Evolutionary conservation across 2,113 vertebrate species (phyloP).

Genomic region (Cromileptes altivelis): DNA sequence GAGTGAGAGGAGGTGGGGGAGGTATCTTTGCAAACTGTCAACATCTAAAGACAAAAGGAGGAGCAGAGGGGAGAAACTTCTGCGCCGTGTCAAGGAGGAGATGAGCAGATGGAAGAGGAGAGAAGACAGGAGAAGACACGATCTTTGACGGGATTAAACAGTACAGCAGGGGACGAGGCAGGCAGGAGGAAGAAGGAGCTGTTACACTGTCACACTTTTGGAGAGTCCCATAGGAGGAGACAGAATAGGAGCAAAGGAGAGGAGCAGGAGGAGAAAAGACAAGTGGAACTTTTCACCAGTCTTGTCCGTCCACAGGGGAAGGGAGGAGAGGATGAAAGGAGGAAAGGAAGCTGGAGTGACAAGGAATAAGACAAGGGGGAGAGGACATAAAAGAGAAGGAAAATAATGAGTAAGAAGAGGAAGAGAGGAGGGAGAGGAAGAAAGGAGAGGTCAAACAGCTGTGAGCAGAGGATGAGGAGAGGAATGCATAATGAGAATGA

Average conservation of each 20-base stretch:
- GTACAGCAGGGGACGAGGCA: slow-evolving; percentile 17
- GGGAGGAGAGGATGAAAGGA: background rate
- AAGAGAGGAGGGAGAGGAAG: background rate
- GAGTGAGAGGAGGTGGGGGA: background rate
- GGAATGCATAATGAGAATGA: background rate
- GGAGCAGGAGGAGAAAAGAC: slow-evolving; percentile 21
- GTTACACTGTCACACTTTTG: slow-evolving; percentile 43
- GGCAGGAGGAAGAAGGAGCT: slow-evolving; percentile 7
- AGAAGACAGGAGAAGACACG: slow-evolving; percentile 19
- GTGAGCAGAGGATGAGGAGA: background rate
- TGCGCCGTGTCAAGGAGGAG: slow-evolving; percentile 15
- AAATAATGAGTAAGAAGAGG: too few species aligned
- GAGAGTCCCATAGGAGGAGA: slow-evolving; percentile 40
- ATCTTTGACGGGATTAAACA: slow-evolving; percentile 37
- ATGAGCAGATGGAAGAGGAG: slow-evolving; percentile 26
- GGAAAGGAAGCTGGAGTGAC: background rate
- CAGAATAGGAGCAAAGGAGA: slow-evolving; percentile 29
- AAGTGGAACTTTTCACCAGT: slow-evolving; percentile 23
- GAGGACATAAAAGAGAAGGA: too few species aligned
- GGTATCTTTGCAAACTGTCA: slow-evolving; percentile 18
- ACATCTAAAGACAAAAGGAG: slow-evolving; percentile 27
- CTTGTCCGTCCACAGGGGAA: background rate
- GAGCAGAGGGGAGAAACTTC: slow-evolving; percentile 35
- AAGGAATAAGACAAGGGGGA: background rate
- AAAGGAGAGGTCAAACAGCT: background rate